Base-by-base conservation (phyloP, 2,113 vertebrate genomes). In the Leptocoma aspasia region DNA sequence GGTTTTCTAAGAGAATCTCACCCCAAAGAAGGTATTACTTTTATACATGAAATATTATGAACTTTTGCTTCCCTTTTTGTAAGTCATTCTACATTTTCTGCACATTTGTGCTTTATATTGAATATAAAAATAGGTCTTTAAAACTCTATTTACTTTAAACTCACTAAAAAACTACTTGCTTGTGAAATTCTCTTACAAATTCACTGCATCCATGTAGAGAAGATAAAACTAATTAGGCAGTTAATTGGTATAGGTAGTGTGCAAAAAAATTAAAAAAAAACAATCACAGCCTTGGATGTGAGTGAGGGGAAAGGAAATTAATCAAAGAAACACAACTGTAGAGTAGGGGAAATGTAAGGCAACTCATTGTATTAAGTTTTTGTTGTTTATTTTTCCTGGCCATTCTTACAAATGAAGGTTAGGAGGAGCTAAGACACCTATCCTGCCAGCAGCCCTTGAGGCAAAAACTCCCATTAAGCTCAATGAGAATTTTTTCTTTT, bases 111-210 rank as follows among this genome's bases (percentile, higher is more conserved):
- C 98, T 98, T 98, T 97, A 98, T 96, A 98, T 89, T 98, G 98
- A 98, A 97, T 98, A 98, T 97, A 98, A 98, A 98, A 98, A 98
- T 98, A 98, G 97, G 98, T 98, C 97, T 98, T 98, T 97, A 98
- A 98, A 98, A 98, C 97, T 98, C 98, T 98, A 97, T 97, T 97
- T 97, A 97, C 78, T 97, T 97, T 98, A 98, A 97, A 98, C 98
- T 98, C 97, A 97, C 98, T 98, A 98, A 98, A 98, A 98, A 98
- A 98, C 98, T 98, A 98, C 98, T 98, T 97, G 98, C 96, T 98
- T 98, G 98, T 98, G 98, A 98, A 98, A 98, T 98, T 98, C 98
- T 98, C 98, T 98, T 98, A 98, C 97, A 98, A 98, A 98, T 97
- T 97, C 98, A 98, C 98, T 98, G 98, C 98, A 98, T 97, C 98